Evolutionary conservation across 1,140 invertebrate genomes (phyloP), one percentile per base, ranked within the genome.

Genomic region (Heliconius congener): DNA sequence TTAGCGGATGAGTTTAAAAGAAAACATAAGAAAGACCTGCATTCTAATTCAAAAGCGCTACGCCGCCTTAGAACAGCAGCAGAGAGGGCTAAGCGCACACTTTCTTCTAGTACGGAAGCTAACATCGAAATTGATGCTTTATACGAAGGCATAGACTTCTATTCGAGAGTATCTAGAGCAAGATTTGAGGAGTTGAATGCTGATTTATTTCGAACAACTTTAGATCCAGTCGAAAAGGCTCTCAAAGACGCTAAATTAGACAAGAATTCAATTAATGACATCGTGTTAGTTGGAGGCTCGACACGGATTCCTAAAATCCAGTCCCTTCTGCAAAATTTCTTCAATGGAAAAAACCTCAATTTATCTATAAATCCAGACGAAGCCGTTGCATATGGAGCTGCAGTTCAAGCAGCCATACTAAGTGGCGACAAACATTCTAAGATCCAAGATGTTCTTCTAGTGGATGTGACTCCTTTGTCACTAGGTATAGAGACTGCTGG

Each of bases 231-330:
- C 0, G 96, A 96, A 80, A 95, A 96, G 83, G 95, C 96, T 34
- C 86, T 97, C 60, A 90, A 94, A 27, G 96, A 97, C 89, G 96
- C 96, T 46, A 97, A 97, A 87, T 77, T 97, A 82, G 96, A 96
- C 86, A 97, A 97, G 84, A 88, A 85, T 52, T 82, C 89, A 34
- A 96, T 97, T 74, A 93, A 97, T 83, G 97, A 97, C 72, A 96
- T 97, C 75, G 96, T 97, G 9, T 91, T 97, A 74, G 96, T 97
- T 39, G 97, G 97, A 60, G 97, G 97, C 9, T 97, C 96, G 0
- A 97, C 96, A 11, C 94, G 97, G 23, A 96, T 96, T 71, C 95
- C 95, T 3, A 95, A 95, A 88, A 93, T 96, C 34, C 95, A 95
- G 81, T 91, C 85, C 74, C 81, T 95, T 66, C 83, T 95, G 8